Conservation (phyloP, 2,113 vertebrate species). For the Burhinus bistriatus region DNA sequence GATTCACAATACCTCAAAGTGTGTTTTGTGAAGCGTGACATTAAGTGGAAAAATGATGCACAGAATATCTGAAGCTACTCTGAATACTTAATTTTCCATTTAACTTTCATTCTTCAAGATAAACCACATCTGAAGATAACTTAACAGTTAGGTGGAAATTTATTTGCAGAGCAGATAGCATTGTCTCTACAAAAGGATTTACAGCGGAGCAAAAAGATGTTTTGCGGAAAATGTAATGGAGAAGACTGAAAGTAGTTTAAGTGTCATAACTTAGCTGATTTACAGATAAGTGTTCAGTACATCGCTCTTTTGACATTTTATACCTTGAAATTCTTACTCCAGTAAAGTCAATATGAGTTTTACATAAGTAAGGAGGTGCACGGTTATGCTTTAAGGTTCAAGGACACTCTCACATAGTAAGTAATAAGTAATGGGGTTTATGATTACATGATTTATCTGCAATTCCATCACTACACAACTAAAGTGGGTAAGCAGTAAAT, state of each 20-base stretch:
- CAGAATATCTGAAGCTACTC: not conserved
- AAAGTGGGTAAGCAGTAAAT: not conserved
- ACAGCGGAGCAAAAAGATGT: not conserved
- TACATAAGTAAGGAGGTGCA: not conserved
- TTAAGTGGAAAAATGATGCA: slow-evolving; percentile 39
- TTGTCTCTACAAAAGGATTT: not conserved
- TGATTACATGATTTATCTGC: not conserved
- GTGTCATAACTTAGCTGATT: not conserved
- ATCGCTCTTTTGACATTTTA: not conserved
- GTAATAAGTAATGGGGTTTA: not conserved
- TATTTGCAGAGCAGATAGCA: not conserved
- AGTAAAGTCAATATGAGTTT: not conserved
- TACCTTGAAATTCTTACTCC: not conserved
- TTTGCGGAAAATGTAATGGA: not conserved
- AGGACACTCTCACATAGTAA: not conserved
- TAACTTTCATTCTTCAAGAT: slow-evolving; percentile 40
- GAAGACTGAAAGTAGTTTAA: not conserved
- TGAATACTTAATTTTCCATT: slow-evolving; percentile 57
- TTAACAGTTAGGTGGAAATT: slow-evolving; percentile 12
- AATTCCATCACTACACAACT: not conserved
- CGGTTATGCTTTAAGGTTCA: not conserved
- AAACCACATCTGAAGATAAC: slow-evolving; percentile 24
- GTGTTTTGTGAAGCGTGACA: slow-evolving; percentile 19
- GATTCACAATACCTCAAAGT: slow-evolving; percentile 36
- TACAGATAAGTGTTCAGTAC: not conserved